phyloP scores from a whole-genome alignment of 2,888 invertebrate species.

The Orthonychiurus folsomi region DNA sequence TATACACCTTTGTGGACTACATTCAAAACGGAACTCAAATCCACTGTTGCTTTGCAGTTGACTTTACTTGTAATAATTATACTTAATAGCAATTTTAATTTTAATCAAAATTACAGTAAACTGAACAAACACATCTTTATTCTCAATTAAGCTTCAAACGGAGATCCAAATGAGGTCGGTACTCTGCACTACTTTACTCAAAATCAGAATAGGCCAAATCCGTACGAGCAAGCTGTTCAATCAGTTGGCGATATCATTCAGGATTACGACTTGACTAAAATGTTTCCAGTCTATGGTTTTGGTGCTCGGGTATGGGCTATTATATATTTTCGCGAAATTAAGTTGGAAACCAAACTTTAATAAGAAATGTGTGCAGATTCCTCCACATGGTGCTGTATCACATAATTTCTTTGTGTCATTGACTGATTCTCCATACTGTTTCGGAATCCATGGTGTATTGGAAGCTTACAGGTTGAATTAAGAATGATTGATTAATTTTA shows the following conservation, averaged over 20 bases:
- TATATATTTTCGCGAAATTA: no score
- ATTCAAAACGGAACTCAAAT: constrained; percentile 50
- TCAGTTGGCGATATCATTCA: constrained; percentile 46
- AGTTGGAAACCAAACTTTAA: no score
- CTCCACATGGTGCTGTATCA: constrained; percentile 47
- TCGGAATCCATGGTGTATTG: constrained; percentile 46
- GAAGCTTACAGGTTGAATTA: constrained; percentile 44
- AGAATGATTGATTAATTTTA: constrained; percentile 5
- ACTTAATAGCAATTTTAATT: not conserved
- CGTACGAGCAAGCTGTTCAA: constrained; percentile 46
- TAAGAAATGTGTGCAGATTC: no score
- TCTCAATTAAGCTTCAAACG: constrained; percentile 28
- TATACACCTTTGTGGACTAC: constrained; percentile 51
- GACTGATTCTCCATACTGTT: constrained; percentile 46
- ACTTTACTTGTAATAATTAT: constrained; percentile 46
- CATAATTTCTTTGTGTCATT: constrained; percentile 46
- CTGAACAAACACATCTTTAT: not conserved
- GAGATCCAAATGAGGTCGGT: constrained; percentile 35
- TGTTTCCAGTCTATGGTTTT: constrained; percentile 47
- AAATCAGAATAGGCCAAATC: constrained; percentile 41
- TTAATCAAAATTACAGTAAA: not conserved
- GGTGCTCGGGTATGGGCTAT: no score
- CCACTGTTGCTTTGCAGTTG: constrained; percentile 47
- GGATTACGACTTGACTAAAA: constrained; percentile 49
- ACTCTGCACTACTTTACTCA: constrained; percentile 38